Base-by-base conservation (phyloP, 2,113 vertebrate genomes). In the Trematomus loennbergii region DNA sequence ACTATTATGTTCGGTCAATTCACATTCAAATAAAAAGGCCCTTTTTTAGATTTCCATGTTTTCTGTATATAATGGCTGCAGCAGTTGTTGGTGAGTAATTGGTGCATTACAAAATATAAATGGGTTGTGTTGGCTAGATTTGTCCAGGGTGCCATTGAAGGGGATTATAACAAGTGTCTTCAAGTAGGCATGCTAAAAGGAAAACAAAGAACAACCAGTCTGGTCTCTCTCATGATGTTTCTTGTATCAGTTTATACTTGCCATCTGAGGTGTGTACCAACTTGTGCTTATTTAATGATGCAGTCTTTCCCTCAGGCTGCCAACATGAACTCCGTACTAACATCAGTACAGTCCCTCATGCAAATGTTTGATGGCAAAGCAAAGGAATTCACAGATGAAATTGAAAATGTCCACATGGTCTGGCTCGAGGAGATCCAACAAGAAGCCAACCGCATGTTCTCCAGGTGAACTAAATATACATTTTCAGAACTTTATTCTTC, bases 361-460 rank as follows among this genome's bases (percentile, higher is more conserved):
- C 85, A 94, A 9, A 72, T 94, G 2, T 96, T 96, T 22, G 79
- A 82, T 29, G 94, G 86, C 46, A 97, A 96, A 64, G 76, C 95
- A 40, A 65, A 94, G 16, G 94, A 96, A 20, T 95, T 97, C 71
- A 67, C 93, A 29, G 75, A 16, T 78, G 94, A 95, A 5, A 91
- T 97, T 49, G 92, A 97, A 0, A 94, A 91, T 59, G 94, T 93
- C 43, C 95, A 98, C 72, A 88, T 97, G 90, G 90, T 98, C 63
- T 99, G 98, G 98, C 96, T 99, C 50, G 48, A 89, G 65, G 98
- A 99, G 86, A 98, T 99, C 53, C 80, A 95, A 3, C 95, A 97
- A 66, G 97, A 97, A 80, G 97, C 98, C 0, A 80, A 89, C 46
- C 94, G 91, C 59, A 97, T 99, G 95, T 97, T 98, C 64, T 94